phyloP scores from a whole-genome alignment of 2,888 invertebrate species.

The Labia minor region DNA sequence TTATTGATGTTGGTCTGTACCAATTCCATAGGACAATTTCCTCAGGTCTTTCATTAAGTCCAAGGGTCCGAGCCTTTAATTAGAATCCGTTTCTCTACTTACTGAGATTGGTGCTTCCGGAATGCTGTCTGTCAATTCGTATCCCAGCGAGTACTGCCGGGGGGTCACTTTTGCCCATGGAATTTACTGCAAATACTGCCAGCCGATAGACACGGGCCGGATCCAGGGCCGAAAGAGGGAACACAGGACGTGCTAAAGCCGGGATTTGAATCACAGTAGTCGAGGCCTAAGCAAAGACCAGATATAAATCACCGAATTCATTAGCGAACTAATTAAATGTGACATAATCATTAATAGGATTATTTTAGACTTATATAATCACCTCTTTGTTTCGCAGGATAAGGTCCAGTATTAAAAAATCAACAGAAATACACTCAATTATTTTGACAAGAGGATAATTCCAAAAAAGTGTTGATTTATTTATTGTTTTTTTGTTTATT shows the following conservation, averaged over 20 bases:
- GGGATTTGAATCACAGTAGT: conserved; percentile 27
- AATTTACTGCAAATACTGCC: conserved; percentile 70
- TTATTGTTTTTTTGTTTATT: too few species aligned
- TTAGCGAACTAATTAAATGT: conserved; percentile 4
- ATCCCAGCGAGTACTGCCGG: conserved; percentile 62
- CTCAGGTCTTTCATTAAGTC: too few species aligned
- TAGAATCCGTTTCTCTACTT: neutral
- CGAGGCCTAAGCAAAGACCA: conserved; percentile 1
- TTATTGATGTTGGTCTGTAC: too few species aligned
- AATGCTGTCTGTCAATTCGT: conserved; percentile 27
- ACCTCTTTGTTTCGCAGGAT: neutral
- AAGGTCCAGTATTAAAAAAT: conserved; percentile 3
- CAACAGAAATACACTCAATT: neutral
- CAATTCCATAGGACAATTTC: too few species aligned
- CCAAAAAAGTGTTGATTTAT: neutral
- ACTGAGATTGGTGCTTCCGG: neutral
- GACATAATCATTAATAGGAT: conserved; percentile 13
- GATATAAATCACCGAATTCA: conserved; percentile 13
- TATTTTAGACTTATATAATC: conserved; percentile 18
- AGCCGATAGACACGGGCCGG: conserved; percentile 69
- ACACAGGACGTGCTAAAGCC: conserved; percentile 45
- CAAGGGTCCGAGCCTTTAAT: too few species aligned
- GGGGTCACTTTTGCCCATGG: conserved; percentile 62
- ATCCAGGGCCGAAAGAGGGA: conserved; percentile 59
- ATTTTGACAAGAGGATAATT: neutral